Evolutionary conservation across 2,888 invertebrate genomes (phyloP), one percentile per base, ranked within the genome.

Genomic region (Labia minor): DNA sequence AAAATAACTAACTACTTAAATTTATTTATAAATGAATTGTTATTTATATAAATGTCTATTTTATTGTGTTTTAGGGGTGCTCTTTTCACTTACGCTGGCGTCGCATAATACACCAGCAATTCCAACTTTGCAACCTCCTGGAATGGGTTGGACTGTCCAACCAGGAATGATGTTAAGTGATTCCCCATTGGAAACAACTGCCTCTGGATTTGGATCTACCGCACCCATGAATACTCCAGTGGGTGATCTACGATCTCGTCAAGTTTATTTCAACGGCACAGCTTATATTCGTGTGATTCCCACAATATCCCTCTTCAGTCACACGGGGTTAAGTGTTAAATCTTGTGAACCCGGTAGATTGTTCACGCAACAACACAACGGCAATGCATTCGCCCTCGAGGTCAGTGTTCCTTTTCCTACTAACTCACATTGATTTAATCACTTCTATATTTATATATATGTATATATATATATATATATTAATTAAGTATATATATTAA

Each of bases 181-280:
- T n/a, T 4, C 49, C 3, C 6, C n/a, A 14, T 2, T 14, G 14
- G 49, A 49, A 3, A 49, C 49, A 14, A n/a, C 49, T 8, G 49
- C 49, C 16, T 16, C 49, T 14, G 49, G 49, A 14, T 49, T 10
- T 49, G n/a, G n/a, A 16, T n/a, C 16, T 14, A 49, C 49, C n/a
- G 14, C 49, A 4, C n/a, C 49, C 8, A 14, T 4, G n/a, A 49
- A 2, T 4, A n/a, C 8, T 14, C 14, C 49, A 2, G 49, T 16
- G 2, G 16, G 49, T 14, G 49, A 49, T 14, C 49, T 49, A 3
- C 49, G 49, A 3, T 49, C 49, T 16, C 49, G 88, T 67, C 92
- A 92, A 79, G 91, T 89, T 63, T 92, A 88, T 78, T 90, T 92
- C 79, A 90, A 92, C 79, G 89, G 89, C 72, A 86, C 88, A 73